Base-by-base conservation (phyloP, 2,888 invertebrate genomes). In the Tipula confusa region DNA sequence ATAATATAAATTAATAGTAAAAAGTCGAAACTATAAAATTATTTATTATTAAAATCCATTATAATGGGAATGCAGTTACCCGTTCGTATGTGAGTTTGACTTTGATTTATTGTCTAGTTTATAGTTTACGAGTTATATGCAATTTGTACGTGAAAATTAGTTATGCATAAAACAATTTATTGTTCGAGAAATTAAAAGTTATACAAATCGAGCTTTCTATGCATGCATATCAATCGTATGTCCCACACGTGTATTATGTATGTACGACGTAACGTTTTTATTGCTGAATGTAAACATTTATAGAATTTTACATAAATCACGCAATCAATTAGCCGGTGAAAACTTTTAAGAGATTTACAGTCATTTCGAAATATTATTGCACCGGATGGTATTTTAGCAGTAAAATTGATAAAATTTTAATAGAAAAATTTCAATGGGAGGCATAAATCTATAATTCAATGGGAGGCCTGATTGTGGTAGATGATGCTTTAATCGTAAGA, bases 91-190 rank as follows among this genome's bases (percentile, higher is more conserved):
- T 43, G n/a, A 5, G 43, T 24, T 64, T 64, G 64, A 64, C 64
- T 64, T 64, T 64, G 64, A 64, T 64, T 64, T 64, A 64, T 64
- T 64, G 64, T 64, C 64, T 64, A 64, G 64, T 64, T 64, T 64
- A 64, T 64, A 6, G 64, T 24, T 64, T 24, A 64, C 64, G 64
- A 64, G 18, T 64, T 64, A 24, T 64, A 64, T 64, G 64, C 64
- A 64, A 64, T 64, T 64, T 64, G 64, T 64, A 64, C 18, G 64
- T 64, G 64, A 64, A 64, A 64, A 64, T 64, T 64, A 24, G 24
- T 24, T 64, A 64, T 64, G 64, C 9, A 64, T 24, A 64, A n/a
- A 64, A 64, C 24, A 64, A 64, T 64, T 24, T 64, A 64, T 64
- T 24, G 24, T 18, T 64, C 9, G 18, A 24, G 64, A 64, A 64